These are phyloP conservation scores for Lucinisca nassula DNA, from an alignment of 2,888 invertebrate species.

Conservation along the genomic window DNA sequence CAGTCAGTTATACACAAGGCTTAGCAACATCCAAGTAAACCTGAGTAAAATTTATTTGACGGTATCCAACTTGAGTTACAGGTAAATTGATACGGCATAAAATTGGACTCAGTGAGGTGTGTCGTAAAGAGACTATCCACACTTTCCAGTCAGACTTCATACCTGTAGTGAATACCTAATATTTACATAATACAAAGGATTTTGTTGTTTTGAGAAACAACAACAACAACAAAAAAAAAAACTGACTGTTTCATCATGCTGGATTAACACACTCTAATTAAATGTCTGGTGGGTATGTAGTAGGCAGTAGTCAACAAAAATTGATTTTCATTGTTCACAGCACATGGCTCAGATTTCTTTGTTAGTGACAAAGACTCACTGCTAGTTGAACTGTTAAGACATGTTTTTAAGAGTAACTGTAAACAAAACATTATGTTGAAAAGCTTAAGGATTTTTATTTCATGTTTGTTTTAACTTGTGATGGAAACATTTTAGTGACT, in stretches of 20 bases:
- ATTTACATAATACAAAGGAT: slow-evolving; percentile 4
- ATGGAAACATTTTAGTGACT: not conserved
- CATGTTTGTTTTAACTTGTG: too few species aligned
- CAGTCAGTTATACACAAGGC: not conserved
- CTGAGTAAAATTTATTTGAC: not conserved
- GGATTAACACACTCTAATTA: not conserved
- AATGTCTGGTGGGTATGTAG: not conserved
- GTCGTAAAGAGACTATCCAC: not conserved
- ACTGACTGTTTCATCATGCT: not conserved
- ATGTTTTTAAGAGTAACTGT: not conserved
- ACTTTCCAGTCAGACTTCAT: not conserved
- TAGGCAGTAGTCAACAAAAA: not conserved
- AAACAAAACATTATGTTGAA: not conserved
- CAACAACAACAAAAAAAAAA: not conserved
- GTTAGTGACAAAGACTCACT: slow-evolving; percentile 16
- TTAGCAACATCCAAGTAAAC: not conserved
- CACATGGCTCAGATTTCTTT: slow-evolving; percentile 2
- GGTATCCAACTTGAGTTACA: not conserved
- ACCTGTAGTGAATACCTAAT: not conserved
- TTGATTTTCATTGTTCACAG: slow-evolving; percentile 4
- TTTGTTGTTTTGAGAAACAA: not conserved
- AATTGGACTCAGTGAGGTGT: slow-evolving; percentile 4
- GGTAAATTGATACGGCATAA: slow-evolving; percentile 8
- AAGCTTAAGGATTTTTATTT: not conserved
- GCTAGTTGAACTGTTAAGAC: not conserved